Conservation (phyloP, 2,797 vertebrate genomes). For the Halcyon smyrnensis region DNA sequence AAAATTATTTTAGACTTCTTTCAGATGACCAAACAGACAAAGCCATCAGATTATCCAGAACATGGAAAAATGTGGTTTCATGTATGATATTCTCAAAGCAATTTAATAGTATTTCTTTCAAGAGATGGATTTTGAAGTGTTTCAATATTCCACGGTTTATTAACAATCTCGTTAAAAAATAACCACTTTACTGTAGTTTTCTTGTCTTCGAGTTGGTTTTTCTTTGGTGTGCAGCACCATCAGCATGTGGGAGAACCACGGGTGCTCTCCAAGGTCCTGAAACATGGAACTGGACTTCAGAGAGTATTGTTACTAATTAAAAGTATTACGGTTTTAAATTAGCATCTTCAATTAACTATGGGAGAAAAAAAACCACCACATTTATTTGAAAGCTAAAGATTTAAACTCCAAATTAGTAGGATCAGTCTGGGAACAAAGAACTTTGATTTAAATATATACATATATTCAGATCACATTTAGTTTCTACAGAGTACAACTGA, state of each 20-base stretch:
- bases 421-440: conserved; percentile 44
- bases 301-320: neutral
- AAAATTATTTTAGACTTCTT: neutral
- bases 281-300: neutral
- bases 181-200: neutral
- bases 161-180: neutral
- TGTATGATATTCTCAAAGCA: neutral
- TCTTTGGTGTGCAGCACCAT: fast-evolving
- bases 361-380: neutral
- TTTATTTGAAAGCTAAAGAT: conserved; percentile 49
- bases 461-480: conserved; percentile 55
- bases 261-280: conserved; percentile 81
- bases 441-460: conserved; percentile 28
- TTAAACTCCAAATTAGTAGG: neutral
- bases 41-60: neutral
- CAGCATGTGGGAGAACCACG: neutral
- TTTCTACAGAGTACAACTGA: neutral
- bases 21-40: neutral
- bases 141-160: neutral
- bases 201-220: neutral
- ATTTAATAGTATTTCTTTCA: neutral
- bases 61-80: neutral
- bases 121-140: neutral
- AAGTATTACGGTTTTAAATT: conserved; percentile 41
- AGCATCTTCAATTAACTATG: conserved; percentile 34